Evolutionary conservation across 2,113 vertebrate genomes (phyloP), one percentile per base, ranked within the genome.

Genomic region (Canis aureus): DNA sequence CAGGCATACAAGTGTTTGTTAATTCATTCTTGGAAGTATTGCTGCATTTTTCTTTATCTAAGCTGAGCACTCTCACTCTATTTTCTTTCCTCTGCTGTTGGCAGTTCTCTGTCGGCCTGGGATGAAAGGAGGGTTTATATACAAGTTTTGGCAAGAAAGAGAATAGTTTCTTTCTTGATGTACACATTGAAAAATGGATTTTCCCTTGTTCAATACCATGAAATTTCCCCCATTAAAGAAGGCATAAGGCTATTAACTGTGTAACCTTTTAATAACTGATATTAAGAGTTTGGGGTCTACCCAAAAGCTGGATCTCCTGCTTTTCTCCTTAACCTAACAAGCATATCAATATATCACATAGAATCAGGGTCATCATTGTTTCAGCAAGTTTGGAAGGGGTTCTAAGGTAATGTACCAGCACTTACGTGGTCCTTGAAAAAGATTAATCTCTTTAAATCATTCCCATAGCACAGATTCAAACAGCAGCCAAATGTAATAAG

Each of bases 371-470:
- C 49, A 96, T 87, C 29, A 83, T 55, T 83, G 87, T 95, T 78
- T 93, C 71, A 79, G n/a, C 93, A 38, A 67, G 49, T 91, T 93
- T 94, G 88, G 60, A 97, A 95, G 82, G 59, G 96, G 9, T 94
- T 96, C 60, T 91, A 62, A 25, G 15, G 60, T 89, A 91, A 91
- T 86, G 10, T 73, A 85, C 91, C 66, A 89, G 55, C 22, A 73
- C 29, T 92, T 53, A 93, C 81, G 29, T 95, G 78, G 73, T 97
- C 93, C 95, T 95, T 95, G 89, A 95, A 96, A 95, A 96, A 89
- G 43, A 94, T 94, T 95, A 97, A 96, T 97, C 90, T 94, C 92
- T 94, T 97, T 76, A 98, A 97, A 96, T 97, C 95, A 97, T 94
- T 92, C 94, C 91, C 96, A 95, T 89, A 96, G 94, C 91, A 97